These are phyloP conservation scores for Gallirallus australis DNA, from an alignment of 2,797 vertebrate genomes.

Conservation along the genomic window DNA sequence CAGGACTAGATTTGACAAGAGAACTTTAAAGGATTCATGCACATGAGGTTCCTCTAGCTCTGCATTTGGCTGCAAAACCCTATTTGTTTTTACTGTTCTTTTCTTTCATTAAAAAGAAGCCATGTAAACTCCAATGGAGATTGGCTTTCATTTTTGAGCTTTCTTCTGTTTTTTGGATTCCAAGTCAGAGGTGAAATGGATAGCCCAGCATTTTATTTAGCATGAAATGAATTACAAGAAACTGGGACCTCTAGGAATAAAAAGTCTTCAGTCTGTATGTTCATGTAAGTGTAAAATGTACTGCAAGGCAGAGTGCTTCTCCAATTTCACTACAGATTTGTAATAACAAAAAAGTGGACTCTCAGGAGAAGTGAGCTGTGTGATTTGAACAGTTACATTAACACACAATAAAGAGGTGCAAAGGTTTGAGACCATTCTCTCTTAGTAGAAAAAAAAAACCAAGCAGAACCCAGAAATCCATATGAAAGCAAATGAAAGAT, in stretches of 20 bases:
- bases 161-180: not conserved
- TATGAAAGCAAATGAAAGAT: not conserved
- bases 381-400: slow-evolving; percentile 8
- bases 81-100: not conserved
- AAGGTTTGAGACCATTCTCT: not conserved
- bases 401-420: not conserved
- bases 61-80: not conserved
- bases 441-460: not conserved
- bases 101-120: not conserved
- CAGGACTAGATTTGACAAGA: not conserved
- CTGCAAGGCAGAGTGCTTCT: slow-evolving; percentile 34
- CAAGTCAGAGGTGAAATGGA: slow-evolving; percentile 4
- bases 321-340: not conserved
- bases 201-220: slow-evolving; percentile 36
- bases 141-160: not conserved
- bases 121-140: not conserved
- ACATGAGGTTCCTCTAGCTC: not conserved
- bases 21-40: not conserved
- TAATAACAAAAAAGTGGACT: slow-evolving; percentile 13
- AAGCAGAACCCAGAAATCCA: not conserved
- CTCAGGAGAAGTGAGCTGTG: not conserved
- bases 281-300: slow-evolving; percentile 47
- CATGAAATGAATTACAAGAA: slow-evolving; percentile 27
- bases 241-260: slow-evolving; percentile 24
- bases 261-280: not conserved